Percentiles rank a stretch among this genome's conserved stretches.
Evolutionary conservation across 2,797 vertebrate species (phyloP).

Genomic region (Rhabdomys pumilio): DNA sequence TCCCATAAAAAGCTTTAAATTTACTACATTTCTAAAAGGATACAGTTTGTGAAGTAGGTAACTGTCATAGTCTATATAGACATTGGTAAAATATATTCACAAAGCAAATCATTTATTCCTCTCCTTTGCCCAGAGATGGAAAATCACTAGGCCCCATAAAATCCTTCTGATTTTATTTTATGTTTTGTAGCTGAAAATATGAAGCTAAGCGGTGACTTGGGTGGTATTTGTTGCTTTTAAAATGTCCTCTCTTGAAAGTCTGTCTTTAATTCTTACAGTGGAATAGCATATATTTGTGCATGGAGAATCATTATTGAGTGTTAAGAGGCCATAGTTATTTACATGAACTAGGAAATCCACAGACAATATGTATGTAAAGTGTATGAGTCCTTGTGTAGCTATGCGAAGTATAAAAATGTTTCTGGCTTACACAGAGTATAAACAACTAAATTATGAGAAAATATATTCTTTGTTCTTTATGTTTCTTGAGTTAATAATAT

Average conservation of each 20-base stretch:
- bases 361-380: background rate
- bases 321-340: background rate
- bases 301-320: background rate
- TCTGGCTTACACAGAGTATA: background rate
- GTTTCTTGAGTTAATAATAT: background rate
- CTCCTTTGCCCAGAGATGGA: constrained; percentile 67
- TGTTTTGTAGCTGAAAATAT: constrained; percentile 73
- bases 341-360: background rate
- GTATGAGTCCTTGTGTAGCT: too few relatives aligned
- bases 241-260: background rate
- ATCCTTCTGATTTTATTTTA: constrained; percentile 66
- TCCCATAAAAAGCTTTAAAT: constrained; percentile 74
- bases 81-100: constrained; percentile 64
- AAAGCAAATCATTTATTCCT: constrained; percentile 50
- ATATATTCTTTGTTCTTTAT: background rate
- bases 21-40: constrained; percentile 76
- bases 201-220: constrained; percentile 56
- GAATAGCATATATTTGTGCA: constrained; percentile 5
- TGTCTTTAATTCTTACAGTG: background rate
- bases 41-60: constrained; percentile 61
- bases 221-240: constrained; percentile 63
- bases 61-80: constrained; percentile 69
- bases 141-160: constrained; percentile 75
- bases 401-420: background rate
- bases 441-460: background rate